phyloP scores from a whole-genome alignment of 2,113 vertebrate genomes.

The Sceloporus undulatus region DNA sequence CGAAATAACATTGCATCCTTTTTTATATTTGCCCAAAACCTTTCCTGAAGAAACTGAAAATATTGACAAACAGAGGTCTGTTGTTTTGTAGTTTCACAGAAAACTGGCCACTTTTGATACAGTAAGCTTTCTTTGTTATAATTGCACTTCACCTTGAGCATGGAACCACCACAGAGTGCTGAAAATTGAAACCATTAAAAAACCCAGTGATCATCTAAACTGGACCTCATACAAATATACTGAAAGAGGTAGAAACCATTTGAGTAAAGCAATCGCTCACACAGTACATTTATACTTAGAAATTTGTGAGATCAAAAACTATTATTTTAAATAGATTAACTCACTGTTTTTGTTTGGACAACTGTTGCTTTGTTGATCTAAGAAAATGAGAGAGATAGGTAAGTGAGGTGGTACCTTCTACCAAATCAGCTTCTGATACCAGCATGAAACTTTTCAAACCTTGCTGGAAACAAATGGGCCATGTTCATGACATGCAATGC shows the following conservation, averaged over 20 bases:
- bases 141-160: not conserved
- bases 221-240: not conserved
- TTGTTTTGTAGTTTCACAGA: not conserved
- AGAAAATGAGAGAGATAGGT: constrained; percentile 39
- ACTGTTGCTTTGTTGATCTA: constrained; percentile 49
- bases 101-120: not conserved
- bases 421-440: not conserved
- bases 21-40: not conserved
- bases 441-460: constrained; percentile 29
- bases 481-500: not conserved
- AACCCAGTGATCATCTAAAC: not conserved
- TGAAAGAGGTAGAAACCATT: not conserved
- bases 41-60: not conserved
- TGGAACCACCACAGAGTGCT: not conserved
- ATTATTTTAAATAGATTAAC: constrained; percentile 40
- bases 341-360: constrained; percentile 48
- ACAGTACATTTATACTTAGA: constrained; percentile 7
- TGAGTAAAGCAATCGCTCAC: constrained; percentile 19
- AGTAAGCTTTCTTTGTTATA: not conserved
- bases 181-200: not conserved
- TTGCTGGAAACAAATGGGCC: constrained; percentile 7
- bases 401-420: constrained; percentile 17
- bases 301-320: constrained; percentile 23
- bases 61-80: not conserved
- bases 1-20: not conserved